Base-by-base conservation (phyloP, 2,888 invertebrate genomes). In the Diabrotica balteata region DNA sequence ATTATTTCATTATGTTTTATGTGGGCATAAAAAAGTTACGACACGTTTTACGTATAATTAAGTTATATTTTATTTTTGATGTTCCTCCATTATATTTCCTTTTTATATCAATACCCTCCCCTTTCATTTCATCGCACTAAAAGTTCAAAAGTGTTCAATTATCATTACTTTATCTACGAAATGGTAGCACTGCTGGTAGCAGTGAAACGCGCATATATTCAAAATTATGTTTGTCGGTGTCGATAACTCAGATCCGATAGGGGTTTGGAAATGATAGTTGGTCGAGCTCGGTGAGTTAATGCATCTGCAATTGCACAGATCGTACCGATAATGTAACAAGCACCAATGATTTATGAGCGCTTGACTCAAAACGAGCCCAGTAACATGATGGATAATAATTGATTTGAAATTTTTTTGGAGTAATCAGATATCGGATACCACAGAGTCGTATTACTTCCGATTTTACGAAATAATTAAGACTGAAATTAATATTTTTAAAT, bases 221-320 rank as follows among this genome's bases (percentile, higher is more conserved):
- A 54, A 51, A 59, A 47, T 62, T 45, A 65, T 53, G 65, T 42
- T 46, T 47, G 61, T 42, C 64, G 65, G 58, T 44, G 65, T 62
- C 58, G 65, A 68, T 68, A 68, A 68, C 59, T 68, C 65, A 62
- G 59, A 46, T 57, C 52, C 59, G 59, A 65, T 62, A 59, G 57
- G 57, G 55, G 57, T 72, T 70, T 68, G 65, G 60, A 62, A 58
- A 64, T 64, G 65, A 68, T 58, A 64, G 64, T 59, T 61, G 59
- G 66, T 63, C 62, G 57, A 62, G 67, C 57, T 66, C 71, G 71
- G 73, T 76, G 77, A 78, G 77, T 79, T 79, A 79, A 78, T 78
- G 79, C 79, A 77, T 76, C 77, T 79, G 78, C 78, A 79, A 76
- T 78, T 76, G 76, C 75, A 75, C 75, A 71, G 76, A 76, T 76